Conservation (phyloP, 2,888 invertebrate genomes). For the Antheraea yamamai region DNA sequence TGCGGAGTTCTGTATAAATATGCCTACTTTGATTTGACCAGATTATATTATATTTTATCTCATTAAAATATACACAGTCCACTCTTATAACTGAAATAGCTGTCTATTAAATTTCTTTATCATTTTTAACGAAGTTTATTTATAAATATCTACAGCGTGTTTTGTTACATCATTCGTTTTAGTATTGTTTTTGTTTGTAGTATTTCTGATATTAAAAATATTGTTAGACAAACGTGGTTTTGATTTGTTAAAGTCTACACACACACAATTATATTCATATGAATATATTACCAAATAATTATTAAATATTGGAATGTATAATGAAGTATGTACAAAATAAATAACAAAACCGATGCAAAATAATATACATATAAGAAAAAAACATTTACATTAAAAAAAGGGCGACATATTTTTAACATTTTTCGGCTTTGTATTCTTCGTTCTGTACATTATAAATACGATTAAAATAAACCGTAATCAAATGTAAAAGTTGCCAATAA, state of each 20-base stretch:
- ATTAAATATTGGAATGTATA: conserved; percentile 59
- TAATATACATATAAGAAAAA: conserved; percentile 36
- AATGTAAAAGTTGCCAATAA: background rate
- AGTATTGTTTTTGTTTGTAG: too few relatives aligned
- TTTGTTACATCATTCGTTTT: too few relatives aligned
- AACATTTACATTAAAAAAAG: conserved; percentile 16
- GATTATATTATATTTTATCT: background rate
- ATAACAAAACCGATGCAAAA: conserved; percentile 39
- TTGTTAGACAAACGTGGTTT: too few relatives aligned
- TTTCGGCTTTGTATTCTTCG: background rate
- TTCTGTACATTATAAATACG: background rate
- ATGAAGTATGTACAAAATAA: conserved; percentile 57
- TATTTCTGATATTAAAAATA: conserved; percentile 22
- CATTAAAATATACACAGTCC: background rate
- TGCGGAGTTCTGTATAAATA: background rate
- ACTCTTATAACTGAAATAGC: too few relatives aligned
- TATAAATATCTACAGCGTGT: too few relatives aligned
- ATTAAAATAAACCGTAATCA: background rate
- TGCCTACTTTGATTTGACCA: background rate
- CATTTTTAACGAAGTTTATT: too few relatives aligned
- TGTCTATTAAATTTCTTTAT: too few relatives aligned
- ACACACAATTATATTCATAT: conserved; percentile 16
- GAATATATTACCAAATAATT: conserved; percentile 24
- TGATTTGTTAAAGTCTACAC: too few relatives aligned
- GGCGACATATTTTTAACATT: background rate